These are phyloP conservation scores for Scopus umbretta DNA, from an alignment of 2,113 vertebrate species.

Conservation along the genomic window DNA sequence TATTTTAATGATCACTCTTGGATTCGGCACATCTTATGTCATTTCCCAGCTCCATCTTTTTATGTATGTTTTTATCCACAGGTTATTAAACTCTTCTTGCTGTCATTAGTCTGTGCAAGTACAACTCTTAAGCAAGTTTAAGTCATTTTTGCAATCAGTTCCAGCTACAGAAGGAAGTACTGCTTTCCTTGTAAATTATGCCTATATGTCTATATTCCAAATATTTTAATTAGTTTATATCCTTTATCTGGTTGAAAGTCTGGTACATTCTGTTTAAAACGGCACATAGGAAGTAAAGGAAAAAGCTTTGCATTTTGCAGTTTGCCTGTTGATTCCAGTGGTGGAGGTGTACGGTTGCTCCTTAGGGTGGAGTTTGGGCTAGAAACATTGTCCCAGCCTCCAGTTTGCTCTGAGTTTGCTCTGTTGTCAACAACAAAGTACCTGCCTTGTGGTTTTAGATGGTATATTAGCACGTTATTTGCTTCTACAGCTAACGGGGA, in stretches of 20 bases:
- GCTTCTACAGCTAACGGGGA: not conserved
- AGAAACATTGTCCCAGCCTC: not conserved
- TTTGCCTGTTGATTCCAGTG: not conserved
- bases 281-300: not conserved
- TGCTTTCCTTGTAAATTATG: too few species aligned
- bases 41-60: too few species aligned
- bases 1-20: too few species aligned
- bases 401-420: not conserved
- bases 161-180: too few species aligned
- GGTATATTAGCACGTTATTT: not conserved
- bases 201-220: too few species aligned
- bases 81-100: too few species aligned
- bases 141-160: too few species aligned
- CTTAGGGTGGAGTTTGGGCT: not conserved
- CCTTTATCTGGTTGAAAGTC: not conserved
- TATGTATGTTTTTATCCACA: too few species aligned
- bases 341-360: not conserved
- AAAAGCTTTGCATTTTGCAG: not conserved
- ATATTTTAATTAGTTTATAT: not conserved
- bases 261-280: not conserved
- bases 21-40: too few species aligned
- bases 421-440: too few species aligned
- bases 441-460: fast-evolving
- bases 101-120: too few species aligned
- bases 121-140: too few species aligned